phyloP scores from a whole-genome alignment of 2,888 invertebrate species.

The Itoplectis maculator region DNA sequence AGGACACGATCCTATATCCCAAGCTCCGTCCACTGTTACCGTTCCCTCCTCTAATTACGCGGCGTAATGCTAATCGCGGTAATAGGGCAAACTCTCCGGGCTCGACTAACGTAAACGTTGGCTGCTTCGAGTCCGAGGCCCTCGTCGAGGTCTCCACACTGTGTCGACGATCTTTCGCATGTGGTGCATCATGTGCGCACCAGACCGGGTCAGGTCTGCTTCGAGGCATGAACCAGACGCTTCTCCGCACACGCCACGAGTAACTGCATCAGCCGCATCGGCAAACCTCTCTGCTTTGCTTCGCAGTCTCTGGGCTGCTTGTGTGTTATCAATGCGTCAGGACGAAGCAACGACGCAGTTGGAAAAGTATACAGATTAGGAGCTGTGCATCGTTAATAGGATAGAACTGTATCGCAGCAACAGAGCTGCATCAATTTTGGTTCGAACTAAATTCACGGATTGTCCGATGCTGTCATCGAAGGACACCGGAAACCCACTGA shows the following conservation, averaged over 20 bases:
- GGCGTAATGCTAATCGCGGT: conserved; percentile 58
- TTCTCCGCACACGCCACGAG: conserved; percentile 2
- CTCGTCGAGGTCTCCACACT: neutral
- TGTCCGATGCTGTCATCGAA: neutral
- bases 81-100: conserved; percentile 46
- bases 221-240: neutral
- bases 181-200: conserved; percentile 30
- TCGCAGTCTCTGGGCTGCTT: neutral
- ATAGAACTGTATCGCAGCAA: neutral
- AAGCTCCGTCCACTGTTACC: conserved; percentile 17
- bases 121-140: conserved; percentile 3
- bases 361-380: neutral
- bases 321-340: conserved; percentile 34
- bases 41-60: conserved; percentile 57
- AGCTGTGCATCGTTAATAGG: neutral
- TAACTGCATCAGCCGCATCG: conserved; percentile 36
- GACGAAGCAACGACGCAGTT: neutral
- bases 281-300: conserved; percentile 6
- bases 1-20: conserved; percentile 20
- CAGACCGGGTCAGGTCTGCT: conserved; percentile 16
- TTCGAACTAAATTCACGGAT: neutral
- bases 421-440: neutral
- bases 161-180: conserved; percentile 43
- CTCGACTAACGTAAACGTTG: neutral
- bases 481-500: neutral